Evolutionary conservation across 2,888 invertebrate species (phyloP).

Genomic region (Sesia bembeciformis): DNA sequence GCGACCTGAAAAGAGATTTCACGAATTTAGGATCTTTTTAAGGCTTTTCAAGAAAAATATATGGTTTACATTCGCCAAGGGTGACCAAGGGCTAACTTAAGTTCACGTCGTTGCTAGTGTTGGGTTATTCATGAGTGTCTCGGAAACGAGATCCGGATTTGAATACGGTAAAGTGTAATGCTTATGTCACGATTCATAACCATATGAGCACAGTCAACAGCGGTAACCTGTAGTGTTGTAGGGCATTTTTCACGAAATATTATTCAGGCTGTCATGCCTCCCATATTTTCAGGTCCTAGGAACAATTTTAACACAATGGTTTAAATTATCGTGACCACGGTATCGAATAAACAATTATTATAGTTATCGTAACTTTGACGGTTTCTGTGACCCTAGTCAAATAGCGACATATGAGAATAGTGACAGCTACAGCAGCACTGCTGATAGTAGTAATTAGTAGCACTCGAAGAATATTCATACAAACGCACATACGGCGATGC

Average conservation of each 20-base stretch:
- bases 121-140: not conserved
- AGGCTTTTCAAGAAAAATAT: not conserved
- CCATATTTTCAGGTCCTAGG: not conserved
- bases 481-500: no score
- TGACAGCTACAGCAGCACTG: no score
- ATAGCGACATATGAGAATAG: no score
- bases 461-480: no score
- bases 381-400: no score
- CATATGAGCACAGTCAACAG: not conserved
- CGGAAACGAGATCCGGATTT: not conserved
- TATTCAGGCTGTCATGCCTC: not conserved
- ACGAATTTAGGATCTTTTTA: not conserved
- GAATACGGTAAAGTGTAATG: no score
- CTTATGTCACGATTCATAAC: no score
- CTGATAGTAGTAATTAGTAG: no score
- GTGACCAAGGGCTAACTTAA: not conserved
- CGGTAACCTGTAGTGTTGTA: not conserved
- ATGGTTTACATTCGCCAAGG: no score
- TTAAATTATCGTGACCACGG: no score
- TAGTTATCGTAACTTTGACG: no score
- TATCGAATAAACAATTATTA: no score
- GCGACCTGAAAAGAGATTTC: constrained; percentile 8
- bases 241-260: not conserved
- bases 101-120: not conserved
- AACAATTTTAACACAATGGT: not conserved